A percentile compares a stretch with the other conserved stretches of the same genome.
Evolutionary conservation across 1,140 invertebrate genomes (phyloP).

Genomic region (Drosophila punjabiensis): DNA sequence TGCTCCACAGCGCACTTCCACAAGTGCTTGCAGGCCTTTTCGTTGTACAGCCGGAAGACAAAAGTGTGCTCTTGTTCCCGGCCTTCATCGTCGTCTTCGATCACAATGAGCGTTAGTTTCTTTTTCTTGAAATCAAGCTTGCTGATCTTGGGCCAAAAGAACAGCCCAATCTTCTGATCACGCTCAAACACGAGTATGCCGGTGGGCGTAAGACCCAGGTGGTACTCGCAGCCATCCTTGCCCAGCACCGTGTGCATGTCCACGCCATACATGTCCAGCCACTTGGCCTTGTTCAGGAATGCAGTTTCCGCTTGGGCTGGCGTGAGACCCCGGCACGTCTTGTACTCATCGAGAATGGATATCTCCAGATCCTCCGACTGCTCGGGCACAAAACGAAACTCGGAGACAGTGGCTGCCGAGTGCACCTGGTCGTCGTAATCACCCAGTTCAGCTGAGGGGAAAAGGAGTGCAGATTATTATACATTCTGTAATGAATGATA

Average conservation of each 20-base stretch:
- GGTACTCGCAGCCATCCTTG: constrained; percentile 98
- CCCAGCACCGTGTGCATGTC: constrained; percentile 98
- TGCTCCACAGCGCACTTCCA: constrained; percentile 99
- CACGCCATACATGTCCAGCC: constrained; percentile 98
- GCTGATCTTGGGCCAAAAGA: constrained; percentile 99
- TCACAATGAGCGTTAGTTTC: constrained; percentile 97
- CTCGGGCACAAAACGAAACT: constrained; percentile 97
- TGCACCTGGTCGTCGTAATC: constrained; percentile 97
- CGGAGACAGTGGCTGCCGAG: constrained; percentile 97
- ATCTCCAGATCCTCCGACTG: constrained; percentile 98
- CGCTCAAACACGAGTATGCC: constrained; percentile 99
- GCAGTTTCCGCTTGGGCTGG: constrained; percentile 97
- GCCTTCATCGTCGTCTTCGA: constrained; percentile 98
- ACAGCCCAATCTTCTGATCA: constrained; percentile 97
- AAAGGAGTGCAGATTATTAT: neutral
- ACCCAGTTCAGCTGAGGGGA: constrained; percentile 94
- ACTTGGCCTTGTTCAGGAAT: constrained; percentile 97
- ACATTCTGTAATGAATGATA: too few relatives aligned
- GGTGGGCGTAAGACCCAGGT: constrained; percentile 98
- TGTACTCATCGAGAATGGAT: constrained; percentile 95
- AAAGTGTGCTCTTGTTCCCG: constrained; percentile 97
- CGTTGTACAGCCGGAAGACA: constrained; percentile 95
- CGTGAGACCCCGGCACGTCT: constrained; percentile 92
- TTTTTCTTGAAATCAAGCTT: constrained; percentile 98
- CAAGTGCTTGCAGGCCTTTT: constrained; percentile 99